These are phyloP conservation scores for Grallaria varia DNA, from an alignment of 2,113 vertebrate genomes.

Conservation along the genomic window DNA sequence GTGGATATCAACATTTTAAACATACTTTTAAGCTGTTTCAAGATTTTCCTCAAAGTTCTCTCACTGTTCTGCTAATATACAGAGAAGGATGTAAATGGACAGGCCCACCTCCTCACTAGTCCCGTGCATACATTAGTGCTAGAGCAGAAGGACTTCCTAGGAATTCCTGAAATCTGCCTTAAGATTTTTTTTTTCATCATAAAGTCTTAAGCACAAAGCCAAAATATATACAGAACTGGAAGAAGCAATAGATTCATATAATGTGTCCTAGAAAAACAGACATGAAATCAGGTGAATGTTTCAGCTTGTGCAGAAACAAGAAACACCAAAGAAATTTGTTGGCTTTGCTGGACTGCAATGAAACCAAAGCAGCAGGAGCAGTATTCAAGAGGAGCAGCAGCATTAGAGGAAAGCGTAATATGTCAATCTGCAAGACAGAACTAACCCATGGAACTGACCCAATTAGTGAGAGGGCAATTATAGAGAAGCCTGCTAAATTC, in stretches of 20 bases:
- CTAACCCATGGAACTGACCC: neutral
- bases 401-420: neutral
- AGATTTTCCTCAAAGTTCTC: neutral
- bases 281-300: neutral
- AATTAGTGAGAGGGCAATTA: neutral
- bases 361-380: neutral
- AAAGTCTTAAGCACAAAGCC: neutral
- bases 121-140: neutral
- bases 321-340: neutral
- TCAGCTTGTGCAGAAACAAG: neutral
- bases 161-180: neutral
- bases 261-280: neutral
- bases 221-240: neutral
- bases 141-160: neutral
- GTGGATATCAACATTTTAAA: neutral
- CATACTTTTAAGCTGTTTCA: neutral
- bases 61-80: neutral
- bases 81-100: neutral
- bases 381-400: neutral
- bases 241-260: neutral
- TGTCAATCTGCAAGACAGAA: neutral
- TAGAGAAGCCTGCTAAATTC: neutral
- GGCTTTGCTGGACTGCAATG: neutral
- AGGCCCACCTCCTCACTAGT: neutral
- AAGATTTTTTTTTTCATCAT: neutral